Conservation (phyloP, 2,888 invertebrate genomes). For the Bugula neritina region DNA sequence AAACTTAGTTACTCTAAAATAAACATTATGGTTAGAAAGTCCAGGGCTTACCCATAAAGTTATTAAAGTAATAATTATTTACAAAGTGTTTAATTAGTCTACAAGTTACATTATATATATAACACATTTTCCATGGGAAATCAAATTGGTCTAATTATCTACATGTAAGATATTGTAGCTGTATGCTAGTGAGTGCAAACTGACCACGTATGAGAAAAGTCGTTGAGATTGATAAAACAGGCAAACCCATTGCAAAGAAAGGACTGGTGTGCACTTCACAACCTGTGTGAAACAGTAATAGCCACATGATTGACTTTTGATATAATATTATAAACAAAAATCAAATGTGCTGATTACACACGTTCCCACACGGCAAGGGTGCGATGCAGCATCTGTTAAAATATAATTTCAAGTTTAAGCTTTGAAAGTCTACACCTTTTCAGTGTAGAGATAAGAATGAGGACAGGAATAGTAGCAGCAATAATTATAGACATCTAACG, state of each 20-base stretch:
- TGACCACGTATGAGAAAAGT: slow-evolving; percentile 11
- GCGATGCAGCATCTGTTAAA: too few relatives aligned
- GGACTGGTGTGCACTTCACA: neutral
- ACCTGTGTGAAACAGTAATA: neutral
- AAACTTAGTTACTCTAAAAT: neutral
- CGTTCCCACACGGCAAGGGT: too few relatives aligned
- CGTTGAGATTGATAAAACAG: neutral
- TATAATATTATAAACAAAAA: too few relatives aligned
- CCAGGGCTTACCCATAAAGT: neutral
- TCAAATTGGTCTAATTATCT: slow-evolving; percentile 25
- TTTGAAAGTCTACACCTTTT: slow-evolving; percentile 22
- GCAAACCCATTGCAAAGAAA: neutral
- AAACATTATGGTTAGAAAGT: neutral
- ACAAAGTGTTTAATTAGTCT: neutral
- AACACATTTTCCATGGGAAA: slow-evolving; percentile 15
- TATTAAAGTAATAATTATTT: neutral
- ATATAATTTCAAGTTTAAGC: neutral
- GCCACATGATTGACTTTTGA: too few relatives aligned
- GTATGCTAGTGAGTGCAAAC: slow-evolving; percentile 3
- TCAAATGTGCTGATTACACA: too few relatives aligned
- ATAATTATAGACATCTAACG: neutral
- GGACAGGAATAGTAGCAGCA: neutral
- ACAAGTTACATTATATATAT: neutral
- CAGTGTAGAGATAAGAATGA: neutral
- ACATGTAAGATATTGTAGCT: neutral